These are phyloP conservation scores for Agrypnus murinus DNA, from an alignment of 2,888 invertebrate genomes.

Conservation along the genomic window DNA sequence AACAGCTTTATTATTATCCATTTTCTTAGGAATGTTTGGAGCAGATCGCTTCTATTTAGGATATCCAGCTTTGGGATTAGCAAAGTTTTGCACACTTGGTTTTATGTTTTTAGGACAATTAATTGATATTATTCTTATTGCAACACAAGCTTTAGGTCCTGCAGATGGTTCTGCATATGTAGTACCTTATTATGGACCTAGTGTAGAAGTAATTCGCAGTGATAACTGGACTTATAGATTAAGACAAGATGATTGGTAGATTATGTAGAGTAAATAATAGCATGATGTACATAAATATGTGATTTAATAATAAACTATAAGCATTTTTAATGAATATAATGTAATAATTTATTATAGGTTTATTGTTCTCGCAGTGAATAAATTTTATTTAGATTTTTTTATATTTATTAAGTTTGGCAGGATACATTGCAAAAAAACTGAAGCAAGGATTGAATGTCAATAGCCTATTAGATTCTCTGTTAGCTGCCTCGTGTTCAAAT, in stretches of 20 bases:
- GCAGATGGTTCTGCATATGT: conserved; percentile 96
- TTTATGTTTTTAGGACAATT: conserved; percentile 97
- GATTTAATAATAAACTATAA: no score
- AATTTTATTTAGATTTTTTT: no score
- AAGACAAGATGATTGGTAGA: conserved; percentile 84
- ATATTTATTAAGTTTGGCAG: no score
- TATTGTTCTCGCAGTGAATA: no score
- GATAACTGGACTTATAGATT: conserved; percentile 90
- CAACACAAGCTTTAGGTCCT: conserved; percentile 95
- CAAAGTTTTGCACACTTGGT: conserved; percentile 96
- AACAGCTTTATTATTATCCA: conserved; percentile 92
- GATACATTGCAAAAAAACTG: no score
- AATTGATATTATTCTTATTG: conserved; percentile 94
- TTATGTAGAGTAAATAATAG: neutral
- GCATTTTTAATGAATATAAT: no score
- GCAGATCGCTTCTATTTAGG: conserved; percentile 98
- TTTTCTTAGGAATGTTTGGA: conserved; percentile 99
- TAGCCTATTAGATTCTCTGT: no score
- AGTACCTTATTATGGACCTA: conserved; percentile 94
- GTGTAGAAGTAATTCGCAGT: conserved; percentile 85
- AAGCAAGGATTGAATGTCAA: no score
- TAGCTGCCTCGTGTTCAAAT: no score
- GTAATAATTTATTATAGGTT: no score
- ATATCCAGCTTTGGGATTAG: conserved; percentile 94
- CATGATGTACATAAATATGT: neutral